A percentile compares a stretch with the other conserved stretches of the same genome.
These are phyloP conservation scores for Picathartes gymnocephalus DNA, from an alignment of 2,113 vertebrate genomes.

Conservation along the genomic window DNA sequence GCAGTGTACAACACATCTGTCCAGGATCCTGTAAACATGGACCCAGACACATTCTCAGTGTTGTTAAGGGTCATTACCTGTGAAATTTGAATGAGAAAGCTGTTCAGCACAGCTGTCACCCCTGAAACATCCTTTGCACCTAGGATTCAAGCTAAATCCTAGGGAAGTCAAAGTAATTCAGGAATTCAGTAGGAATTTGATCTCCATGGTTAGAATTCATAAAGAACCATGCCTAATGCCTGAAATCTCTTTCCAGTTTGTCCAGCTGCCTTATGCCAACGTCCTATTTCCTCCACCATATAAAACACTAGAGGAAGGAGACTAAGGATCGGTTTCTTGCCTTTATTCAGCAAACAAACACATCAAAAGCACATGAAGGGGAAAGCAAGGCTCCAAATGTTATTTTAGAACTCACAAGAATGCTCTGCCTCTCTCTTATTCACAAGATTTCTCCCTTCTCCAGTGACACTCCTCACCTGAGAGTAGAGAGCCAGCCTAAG, in stretches of 20 bases:
- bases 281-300: not conserved
- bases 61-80: not conserved
- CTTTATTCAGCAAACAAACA: not conserved
- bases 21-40: not conserved
- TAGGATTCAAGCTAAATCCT: not conserved
- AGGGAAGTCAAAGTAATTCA: not conserved
- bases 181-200: not conserved
- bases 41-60: not conserved
- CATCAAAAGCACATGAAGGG: fast-evolving
- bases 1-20: not conserved
- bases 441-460: not conserved
- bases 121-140: not conserved
- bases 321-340: not conserved
- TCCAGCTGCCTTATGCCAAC: not conserved
- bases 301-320: not conserved
- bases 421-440: not conserved
- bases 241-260: not conserved
- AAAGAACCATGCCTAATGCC: not conserved
- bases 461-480: not conserved
- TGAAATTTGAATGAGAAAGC: not conserved
- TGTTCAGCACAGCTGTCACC: not conserved
- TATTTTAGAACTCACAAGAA: not conserved
- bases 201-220: not conserved
- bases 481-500: not conserved
- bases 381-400: not conserved